Percentiles rank a stretch among this genome's conserved stretches.
phyloP scores from a whole-genome alignment of 2,888 invertebrate genomes.

The Leuctra nigra region DNA sequence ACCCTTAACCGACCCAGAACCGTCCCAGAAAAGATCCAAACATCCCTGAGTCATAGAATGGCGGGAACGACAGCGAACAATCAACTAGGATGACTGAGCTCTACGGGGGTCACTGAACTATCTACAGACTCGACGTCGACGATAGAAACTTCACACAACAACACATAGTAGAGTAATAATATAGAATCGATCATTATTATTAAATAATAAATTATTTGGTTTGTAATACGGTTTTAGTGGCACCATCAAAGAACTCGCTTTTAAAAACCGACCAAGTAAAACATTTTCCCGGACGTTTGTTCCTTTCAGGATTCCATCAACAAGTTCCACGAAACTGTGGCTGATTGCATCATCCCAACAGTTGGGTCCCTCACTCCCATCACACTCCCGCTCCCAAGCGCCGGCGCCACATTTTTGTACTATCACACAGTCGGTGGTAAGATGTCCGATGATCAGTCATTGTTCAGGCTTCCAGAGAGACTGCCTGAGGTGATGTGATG shows the following conservation, averaged over 20 bases:
- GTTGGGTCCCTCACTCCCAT: neutral
- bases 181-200: slow-evolving; percentile 45
- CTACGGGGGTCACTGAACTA: slow-evolving; percentile 15
- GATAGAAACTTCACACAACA: slow-evolving; percentile 30
- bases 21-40: slow-evolving; percentile 28
- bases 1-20: slow-evolving; percentile 19
- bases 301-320: slow-evolving; percentile 7
- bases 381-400: neutral
- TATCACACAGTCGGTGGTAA: slow-evolving; percentile 30
- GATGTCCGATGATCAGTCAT: neutral
- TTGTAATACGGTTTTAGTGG: slow-evolving; percentile 44
- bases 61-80: slow-evolving; percentile 22
- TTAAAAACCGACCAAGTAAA: neutral
- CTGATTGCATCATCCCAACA: slow-evolving; percentile 14
- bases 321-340: slow-evolving; percentile 5
- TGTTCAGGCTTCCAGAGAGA: slow-evolving; percentile 43
- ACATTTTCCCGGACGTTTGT: slow-evolving; percentile 7
- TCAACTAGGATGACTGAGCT: slow-evolving; percentile 21
- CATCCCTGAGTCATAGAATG: slow-evolving; percentile 27
- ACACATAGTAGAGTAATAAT: slow-evolving; percentile 30
- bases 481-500: slow-evolving; percentile 38
- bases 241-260: slow-evolving; percentile 36
- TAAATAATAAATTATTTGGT: slow-evolving; percentile 45
- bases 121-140: slow-evolving; percentile 26
- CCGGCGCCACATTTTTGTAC: slow-evolving; percentile 25